Evolutionary conservation across 1,140 invertebrate species (phyloP).

Genomic region (Lepidotrigona ventralis): DNA sequence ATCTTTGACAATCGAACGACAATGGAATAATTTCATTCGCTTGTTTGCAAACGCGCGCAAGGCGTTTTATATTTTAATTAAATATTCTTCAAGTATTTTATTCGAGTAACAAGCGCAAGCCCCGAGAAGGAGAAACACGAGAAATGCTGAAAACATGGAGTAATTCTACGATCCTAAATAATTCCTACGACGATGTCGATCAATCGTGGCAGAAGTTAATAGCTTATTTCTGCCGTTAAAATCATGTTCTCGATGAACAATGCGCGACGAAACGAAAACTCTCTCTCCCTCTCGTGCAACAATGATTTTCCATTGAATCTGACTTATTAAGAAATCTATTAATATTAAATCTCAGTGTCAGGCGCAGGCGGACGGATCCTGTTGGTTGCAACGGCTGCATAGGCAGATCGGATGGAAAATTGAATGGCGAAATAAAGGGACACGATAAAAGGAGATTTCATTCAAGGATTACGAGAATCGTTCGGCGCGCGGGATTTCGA

Average conservation of each 20-base stretch:
- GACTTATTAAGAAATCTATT: no score
- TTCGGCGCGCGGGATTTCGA: background rate
- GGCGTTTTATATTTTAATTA: no score
- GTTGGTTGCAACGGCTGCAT: no score
- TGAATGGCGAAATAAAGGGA: background rate
- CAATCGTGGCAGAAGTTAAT: conserved; percentile 5
- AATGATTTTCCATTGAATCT: background rate
- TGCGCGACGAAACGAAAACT: background rate
- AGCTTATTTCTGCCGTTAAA: conserved; percentile 3
- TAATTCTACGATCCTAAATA: no score
- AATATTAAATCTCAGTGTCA: background rate
- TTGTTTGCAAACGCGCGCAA: no score
- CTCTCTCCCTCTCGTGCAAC: background rate
- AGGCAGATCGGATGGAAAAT: background rate
- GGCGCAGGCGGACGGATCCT: background rate
- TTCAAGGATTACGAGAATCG: background rate
- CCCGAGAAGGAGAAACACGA: background rate
- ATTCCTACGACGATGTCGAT: background rate
- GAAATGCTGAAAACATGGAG: background rate
- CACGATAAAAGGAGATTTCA: background rate
- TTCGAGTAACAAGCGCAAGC: no score
- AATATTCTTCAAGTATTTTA: no score
- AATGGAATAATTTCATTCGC: no score
- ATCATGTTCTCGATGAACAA: background rate
- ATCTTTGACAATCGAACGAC: no score